Percentiles rank a stretch among this genome's conserved stretches.
Evolutionary conservation across 2,888 invertebrate species (phyloP).

Genomic region (Saturnia japonica): DNA sequence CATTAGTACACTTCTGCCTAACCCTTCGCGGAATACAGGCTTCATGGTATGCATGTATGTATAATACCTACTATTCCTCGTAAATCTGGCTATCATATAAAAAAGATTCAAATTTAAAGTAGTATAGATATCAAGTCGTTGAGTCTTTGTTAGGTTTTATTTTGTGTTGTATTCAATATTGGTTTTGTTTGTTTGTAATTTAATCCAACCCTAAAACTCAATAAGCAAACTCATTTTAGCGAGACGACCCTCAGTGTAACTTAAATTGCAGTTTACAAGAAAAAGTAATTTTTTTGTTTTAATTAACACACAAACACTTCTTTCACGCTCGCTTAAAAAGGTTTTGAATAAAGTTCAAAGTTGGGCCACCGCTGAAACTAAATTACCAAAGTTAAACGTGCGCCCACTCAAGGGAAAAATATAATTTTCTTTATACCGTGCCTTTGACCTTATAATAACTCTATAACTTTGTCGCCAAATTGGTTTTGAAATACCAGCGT

Average conservation of each 20-base stretch:
- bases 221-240: background rate
- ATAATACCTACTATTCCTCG: no score
- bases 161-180: background rate
- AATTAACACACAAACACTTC: constrained; percentile 15
- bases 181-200: background rate
- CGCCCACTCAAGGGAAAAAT: constrained; percentile 18
- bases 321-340: constrained; percentile 24
- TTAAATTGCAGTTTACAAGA: background rate
- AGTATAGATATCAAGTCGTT: background rate
- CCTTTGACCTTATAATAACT: constrained; percentile 16
- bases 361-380: constrained; percentile 26
- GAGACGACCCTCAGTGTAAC: background rate
- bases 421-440: constrained; percentile 21
- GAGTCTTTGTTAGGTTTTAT: background rate
- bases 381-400: constrained; percentile 27
- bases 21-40: no score
- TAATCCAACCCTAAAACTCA: background rate
- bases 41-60: no score
- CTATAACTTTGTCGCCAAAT: constrained; percentile 18
- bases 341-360: constrained; percentile 24
- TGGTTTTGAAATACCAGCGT: constrained; percentile 15
- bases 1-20: no score
- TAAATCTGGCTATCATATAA: no score
- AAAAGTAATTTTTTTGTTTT: background rate
- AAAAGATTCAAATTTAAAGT: no score